Evolutionary conservation across 2,113 vertebrate genomes (phyloP), one percentile per base, ranked within the genome.

Genomic region (Odontesthes bonariensis): DNA sequence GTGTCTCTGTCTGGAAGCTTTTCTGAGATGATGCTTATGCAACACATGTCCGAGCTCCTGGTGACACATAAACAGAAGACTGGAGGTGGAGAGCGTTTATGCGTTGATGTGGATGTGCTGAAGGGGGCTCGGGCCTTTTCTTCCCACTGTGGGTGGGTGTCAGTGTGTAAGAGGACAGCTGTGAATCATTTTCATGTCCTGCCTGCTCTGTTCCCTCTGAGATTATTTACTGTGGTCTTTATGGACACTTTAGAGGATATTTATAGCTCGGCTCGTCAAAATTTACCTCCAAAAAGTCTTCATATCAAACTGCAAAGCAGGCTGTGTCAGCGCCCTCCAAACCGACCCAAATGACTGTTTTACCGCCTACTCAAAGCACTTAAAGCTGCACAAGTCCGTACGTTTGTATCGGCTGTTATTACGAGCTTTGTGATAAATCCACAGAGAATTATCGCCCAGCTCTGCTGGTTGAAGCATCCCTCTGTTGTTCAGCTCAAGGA

Each of bases 41-140:
- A 82, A 73, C 17, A 12, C 13, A 23, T 73, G 77, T 13, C 27
- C 56, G 65, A 51, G 64, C 59, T 38, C 31, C 54, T 61, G 60
- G 49, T 66, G 60, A 60, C 62, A 60, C 69, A 8, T 10, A 59
- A 19, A 86, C 65, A 66, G 46, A 47, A 3, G 42, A 33, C 31
- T 79, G 79, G 73, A 51, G 65, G 59, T 69, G 59, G 73, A 73
- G 76, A 42, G 65, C 59, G 57, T 70, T 58, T 44, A 2, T 27
- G 65, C 59, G 57, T 70, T 58, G 38, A 2, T 27, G 40, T 76
- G 31, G n/a, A 52, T 67, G 27, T 54, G 27, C 63, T 68, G 33
- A 60, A 12, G 32, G 10, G 13, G 27, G 42, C 2, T 7, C n/a
- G 0, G 38, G 5, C 22, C 27, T 56, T 13, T 5, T 53, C 54